Conservation (phyloP, 35 echinoderm and acorn worm species). For the Lytechinus pictus region DNA sequence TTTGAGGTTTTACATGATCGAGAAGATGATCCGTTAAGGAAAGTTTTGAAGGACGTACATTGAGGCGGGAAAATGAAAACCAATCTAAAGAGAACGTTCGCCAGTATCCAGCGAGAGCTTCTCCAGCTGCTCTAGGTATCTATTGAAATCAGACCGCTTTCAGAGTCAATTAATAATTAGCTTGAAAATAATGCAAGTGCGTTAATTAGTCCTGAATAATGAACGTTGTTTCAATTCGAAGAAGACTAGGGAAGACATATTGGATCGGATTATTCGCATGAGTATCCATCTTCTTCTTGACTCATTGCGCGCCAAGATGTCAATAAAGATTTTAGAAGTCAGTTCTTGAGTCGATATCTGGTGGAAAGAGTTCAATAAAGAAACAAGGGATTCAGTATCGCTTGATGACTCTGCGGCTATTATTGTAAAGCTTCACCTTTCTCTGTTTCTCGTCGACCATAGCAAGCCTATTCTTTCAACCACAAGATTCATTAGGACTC, state of each 20-base stretch:
- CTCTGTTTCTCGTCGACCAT: background rate
- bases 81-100: background rate
- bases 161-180: background rate
- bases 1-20: background rate
- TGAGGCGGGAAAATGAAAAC: background rate
- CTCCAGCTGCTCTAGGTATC: background rate
- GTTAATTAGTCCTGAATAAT: background rate
- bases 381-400: background rate
- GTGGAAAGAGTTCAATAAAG: slow-evolving; percentile 5
- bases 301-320: slow-evolving; percentile 18
- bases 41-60: background rate
- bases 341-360: background rate
- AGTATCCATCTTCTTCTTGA: background rate
- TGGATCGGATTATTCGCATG: background rate
- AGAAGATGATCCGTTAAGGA: background rate
- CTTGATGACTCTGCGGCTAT: background rate
- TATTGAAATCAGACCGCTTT: background rate
- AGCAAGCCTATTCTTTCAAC: background rate
- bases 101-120: background rate
- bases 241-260: background rate
- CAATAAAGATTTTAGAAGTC: slow-evolving; percentile 30
- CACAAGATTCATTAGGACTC: background rate
- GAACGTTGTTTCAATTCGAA: background rate
- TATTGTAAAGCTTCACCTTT: background rate
- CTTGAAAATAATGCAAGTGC: background rate